Conservation (phyloP, 2,113 vertebrate species). For the Cyanoderma ruficeps region DNA sequence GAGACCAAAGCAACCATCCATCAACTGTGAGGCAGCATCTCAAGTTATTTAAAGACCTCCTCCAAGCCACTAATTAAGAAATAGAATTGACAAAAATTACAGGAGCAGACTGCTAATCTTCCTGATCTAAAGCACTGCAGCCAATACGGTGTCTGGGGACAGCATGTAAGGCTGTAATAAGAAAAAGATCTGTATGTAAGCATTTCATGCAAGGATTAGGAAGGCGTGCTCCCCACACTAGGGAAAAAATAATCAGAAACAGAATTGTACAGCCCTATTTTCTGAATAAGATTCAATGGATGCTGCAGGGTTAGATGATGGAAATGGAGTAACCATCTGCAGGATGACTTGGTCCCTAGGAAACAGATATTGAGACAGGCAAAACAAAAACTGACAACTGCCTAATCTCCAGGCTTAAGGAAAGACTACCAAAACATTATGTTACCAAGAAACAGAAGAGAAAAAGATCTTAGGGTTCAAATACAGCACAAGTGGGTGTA, state of each 20-base stretch:
- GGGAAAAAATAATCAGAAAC: slow-evolving; percentile 2
- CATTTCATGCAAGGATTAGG: neutral
- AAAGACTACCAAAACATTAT: slow-evolving; percentile 50
- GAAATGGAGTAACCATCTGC: slow-evolving; percentile 33
- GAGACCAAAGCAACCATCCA: neutral
- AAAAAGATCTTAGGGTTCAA: neutral
- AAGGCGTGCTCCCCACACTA: neutral
- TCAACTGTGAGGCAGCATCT: neutral
- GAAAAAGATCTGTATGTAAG: neutral
- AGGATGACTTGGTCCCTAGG: slow-evolving; percentile 34
- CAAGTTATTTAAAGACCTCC: neutral
- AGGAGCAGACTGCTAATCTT: neutral
- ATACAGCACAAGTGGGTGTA: neutral
- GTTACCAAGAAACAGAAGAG: slow-evolving; percentile 34
- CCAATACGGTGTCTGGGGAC: neutral
- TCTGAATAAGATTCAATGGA: neutral
- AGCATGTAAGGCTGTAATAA: neutral
- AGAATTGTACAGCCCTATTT: neutral
- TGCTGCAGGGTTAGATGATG: neutral
- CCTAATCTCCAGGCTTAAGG: slow-evolving; percentile 30
- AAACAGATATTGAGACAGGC: slow-evolving; percentile 17
- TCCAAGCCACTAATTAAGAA: neutral
- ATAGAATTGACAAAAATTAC: neutral
- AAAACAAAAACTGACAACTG: slow-evolving; percentile 58
- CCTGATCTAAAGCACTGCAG: neutral